phyloP scores from a whole-genome alignment of 2,113 vertebrate genomes.

The Marmota monax region DNA sequence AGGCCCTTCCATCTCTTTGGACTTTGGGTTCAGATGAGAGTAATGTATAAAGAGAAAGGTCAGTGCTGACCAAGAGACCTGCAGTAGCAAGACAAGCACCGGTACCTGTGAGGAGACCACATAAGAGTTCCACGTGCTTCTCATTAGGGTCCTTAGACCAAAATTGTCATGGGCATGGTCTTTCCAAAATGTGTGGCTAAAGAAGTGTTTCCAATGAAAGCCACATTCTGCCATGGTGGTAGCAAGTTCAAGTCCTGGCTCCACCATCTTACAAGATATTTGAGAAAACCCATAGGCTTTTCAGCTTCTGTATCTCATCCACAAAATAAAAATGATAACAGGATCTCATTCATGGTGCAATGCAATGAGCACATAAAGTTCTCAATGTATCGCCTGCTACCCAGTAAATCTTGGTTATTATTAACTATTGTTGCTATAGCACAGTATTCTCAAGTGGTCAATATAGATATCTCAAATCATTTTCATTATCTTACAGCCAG shows the following conservation, averaged over 20 bases:
- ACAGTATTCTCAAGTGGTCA: neutral
- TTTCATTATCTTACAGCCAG: neutral
- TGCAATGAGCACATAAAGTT: neutral
- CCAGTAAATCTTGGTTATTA: neutral
- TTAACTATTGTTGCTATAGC: neutral
- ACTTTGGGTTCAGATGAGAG: neutral
- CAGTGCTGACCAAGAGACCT: neutral
- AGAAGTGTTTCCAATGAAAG: neutral
- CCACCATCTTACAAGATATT: neutral
- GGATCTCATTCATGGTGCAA: neutral
- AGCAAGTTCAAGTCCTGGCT: neutral
- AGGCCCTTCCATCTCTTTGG: neutral
- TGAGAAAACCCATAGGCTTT: neutral
- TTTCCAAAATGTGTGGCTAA: neutral
- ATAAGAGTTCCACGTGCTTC: neutral
- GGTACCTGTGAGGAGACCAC: neutral
- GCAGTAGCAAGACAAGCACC: no score
- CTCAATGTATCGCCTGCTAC: neutral
- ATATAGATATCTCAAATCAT: neutral
- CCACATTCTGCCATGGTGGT: neutral
- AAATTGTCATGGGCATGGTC: neutral
- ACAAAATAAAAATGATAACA: neutral
- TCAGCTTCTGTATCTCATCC: neutral
- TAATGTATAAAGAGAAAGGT: neutral
- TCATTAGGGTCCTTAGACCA: neutral